Evolutionary conservation across 2,113 vertebrate genomes (phyloP), one percentile per base, ranked within the genome.

Genomic region (Nothocercus nigrocapillus): DNA sequence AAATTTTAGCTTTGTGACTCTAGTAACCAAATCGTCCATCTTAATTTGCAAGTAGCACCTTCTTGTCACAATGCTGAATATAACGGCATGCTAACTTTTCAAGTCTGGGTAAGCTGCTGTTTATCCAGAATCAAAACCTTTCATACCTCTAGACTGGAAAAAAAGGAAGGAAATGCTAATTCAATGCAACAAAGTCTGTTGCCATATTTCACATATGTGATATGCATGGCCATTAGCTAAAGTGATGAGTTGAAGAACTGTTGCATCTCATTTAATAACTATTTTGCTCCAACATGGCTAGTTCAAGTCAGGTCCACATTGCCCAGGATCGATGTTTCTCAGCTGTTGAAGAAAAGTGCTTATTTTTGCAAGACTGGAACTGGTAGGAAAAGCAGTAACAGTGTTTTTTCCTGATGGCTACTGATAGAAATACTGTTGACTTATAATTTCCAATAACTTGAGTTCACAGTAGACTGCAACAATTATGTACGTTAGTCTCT

Each of bases 71-170:
- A n/a, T 62, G 59, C n/a, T 69, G 49, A 66, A 4, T 5, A 49
- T 53, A 76, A 76, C 0, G 0, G 69, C 69, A 72, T 13, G 20
- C 18, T 38, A 36, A 72, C 19, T 13, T 36, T 36, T 36, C 49
- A 20, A 38, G 14, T 49, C 74, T 77, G 69, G 80, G 63, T 90
- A 40, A 79, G 38, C 18, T 81, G 30, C 5, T 76, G 11, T 87
- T 88, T 58, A 82, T 58, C 45, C 63, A 51, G 2, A 72, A 92
- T 51, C 72, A 38, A 77, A 25, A 53, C 53, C 18, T 76, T 49
- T n/a, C 40, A 44, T 25, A 77, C 24, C 79, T 8, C 44, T 59
- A 14, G 20, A n/a, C 40, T 78, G 64, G 24, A 73, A 83, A 87
- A 82, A 84, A 49, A 49, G 24, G 81, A 72, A 91, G 34, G 16